phyloP scores from a whole-genome alignment of 2,797 vertebrate species.

The Pipistrellus pipistrellus region DNA sequence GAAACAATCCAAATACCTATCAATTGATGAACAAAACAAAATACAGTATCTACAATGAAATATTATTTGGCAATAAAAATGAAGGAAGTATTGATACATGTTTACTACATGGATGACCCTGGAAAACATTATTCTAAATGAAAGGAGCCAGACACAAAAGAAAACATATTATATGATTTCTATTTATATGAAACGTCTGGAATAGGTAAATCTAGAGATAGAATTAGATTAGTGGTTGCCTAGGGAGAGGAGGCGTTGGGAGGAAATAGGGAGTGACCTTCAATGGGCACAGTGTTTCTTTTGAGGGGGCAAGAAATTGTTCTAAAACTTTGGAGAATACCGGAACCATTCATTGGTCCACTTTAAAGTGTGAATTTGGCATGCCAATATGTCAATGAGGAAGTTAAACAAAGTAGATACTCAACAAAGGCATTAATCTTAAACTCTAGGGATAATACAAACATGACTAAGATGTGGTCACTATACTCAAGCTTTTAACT shows the following conservation, averaged over 20 bases:
- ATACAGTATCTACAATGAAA: not conserved
- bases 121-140: slow-evolving; percentile 30
- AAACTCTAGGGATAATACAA: not conserved
- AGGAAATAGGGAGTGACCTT: not conserved
- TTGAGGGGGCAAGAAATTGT: not conserved
- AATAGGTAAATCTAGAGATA: slow-evolving; percentile 20
- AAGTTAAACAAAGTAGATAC: not conserved
- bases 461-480: not conserved
- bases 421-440: not conserved
- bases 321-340: not conserved
- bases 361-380: not conserved
- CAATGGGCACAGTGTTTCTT: not conserved
- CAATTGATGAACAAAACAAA: slow-evolving; percentile 13
- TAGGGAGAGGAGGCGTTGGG: not conserved
- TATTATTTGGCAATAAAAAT: slow-evolving; percentile 23
- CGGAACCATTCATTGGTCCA: not conserved
- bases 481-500: not conserved
- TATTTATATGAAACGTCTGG: slow-evolving; percentile 8
- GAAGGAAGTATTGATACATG: slow-evolving; percentile 1
- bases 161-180: not conserved
- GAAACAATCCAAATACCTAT: not conserved
- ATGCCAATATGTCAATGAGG: slow-evolving; percentile 15
- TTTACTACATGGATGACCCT: not conserved
- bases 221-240: not conserved
- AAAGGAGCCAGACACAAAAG: slow-evolving; percentile 5